Percentiles rank a stretch among this genome's conserved stretches.
phyloP scores from a whole-genome alignment of 2,888 invertebrate genomes.

The Notodonta dromedarius region DNA sequence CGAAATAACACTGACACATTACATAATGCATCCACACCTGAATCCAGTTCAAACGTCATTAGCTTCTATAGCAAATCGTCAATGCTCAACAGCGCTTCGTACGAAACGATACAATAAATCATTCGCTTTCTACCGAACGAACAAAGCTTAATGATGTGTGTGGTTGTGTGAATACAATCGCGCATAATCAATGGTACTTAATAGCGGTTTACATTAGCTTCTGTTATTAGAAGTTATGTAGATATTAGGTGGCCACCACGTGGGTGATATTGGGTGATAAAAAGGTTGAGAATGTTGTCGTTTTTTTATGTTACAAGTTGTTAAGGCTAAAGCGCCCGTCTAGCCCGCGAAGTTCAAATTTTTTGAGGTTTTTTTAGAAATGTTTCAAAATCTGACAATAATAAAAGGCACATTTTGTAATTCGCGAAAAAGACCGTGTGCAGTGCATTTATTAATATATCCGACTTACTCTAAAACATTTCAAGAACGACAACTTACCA shows the following conservation, averaged over 20 bases:
- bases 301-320: too few relatives aligned
- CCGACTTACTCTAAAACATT: too few relatives aligned
- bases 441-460: too few relatives aligned
- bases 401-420: too few relatives aligned
- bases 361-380: too few relatives aligned
- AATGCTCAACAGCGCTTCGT: slow-evolving; percentile 28
- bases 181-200: slow-evolving; percentile 39
- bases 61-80: slow-evolving; percentile 47
- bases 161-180: slow-evolving; percentile 44
- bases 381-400: too few relatives aligned
- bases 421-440: too few relatives aligned
- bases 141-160: slow-evolving; percentile 40
- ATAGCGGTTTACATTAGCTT: slow-evolving; percentile 30
- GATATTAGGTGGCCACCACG: slow-evolving; percentile 14
- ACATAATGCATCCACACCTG: background rate
- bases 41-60: slow-evolving; percentile 27
- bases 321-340: too few relatives aligned
- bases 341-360: too few relatives aligned
- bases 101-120: slow-evolving; percentile 43
- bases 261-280: background rate
- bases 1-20: background rate
- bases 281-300: background rate
- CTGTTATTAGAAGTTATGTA: slow-evolving; percentile 30
- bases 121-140: slow-evolving; percentile 43
- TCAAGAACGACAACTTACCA: too few relatives aligned